These are phyloP conservation scores for Tringa solitaria DNA, from an alignment of 2,113 vertebrate genomes.

Conservation along the genomic window DNA sequence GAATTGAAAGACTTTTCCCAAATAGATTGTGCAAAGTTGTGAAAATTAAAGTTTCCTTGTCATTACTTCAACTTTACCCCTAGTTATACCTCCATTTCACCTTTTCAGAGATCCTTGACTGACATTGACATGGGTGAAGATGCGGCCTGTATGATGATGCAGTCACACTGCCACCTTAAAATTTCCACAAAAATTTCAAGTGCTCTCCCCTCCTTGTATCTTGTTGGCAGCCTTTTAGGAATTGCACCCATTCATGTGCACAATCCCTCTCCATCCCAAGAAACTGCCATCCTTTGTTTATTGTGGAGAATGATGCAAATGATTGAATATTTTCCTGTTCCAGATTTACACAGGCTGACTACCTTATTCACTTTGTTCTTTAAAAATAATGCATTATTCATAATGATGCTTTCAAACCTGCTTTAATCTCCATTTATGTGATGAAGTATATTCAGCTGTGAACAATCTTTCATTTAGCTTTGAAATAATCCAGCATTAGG, in stretches of 20 bases:
- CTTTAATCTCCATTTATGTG: conserved; percentile 29
- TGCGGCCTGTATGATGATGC: background rate
- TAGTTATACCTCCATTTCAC: background rate
- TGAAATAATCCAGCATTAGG: background rate
- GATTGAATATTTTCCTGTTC: background rate
- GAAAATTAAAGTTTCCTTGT: background rate
- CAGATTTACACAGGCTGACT: background rate
- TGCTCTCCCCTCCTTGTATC: background rate
- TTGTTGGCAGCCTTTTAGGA: background rate
- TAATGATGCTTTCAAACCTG: background rate
- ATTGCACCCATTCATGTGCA: background rate
- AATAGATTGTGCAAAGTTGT: background rate
- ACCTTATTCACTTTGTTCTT: background rate
- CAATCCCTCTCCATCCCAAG: background rate
- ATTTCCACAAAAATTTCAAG: background rate
- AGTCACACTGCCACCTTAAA: background rate
- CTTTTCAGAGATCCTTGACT: background rate
- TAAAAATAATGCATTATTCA: conserved; percentile 40
- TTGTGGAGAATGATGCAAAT: background rate
- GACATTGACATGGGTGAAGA: background rate
- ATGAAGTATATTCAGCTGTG: background rate
- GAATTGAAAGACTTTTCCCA: background rate
- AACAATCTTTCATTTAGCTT: background rate
- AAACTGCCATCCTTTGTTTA: background rate
- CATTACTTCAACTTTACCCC: background rate